phyloP scores from a whole-genome alignment of 2,888 invertebrate genomes.

The Sclerodermus sp. region DNA sequence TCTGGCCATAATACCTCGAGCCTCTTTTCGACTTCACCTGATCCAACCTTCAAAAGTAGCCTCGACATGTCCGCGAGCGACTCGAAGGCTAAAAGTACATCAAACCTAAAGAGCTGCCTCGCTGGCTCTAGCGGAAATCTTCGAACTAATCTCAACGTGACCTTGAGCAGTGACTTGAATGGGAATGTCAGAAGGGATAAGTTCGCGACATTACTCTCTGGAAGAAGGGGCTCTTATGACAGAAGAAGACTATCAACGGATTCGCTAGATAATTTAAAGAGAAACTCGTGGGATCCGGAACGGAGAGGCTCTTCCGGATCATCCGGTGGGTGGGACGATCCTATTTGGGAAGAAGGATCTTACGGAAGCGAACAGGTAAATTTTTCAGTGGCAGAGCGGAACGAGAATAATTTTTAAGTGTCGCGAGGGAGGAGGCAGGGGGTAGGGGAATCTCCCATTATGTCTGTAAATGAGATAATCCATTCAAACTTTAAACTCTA shows the following conservation, averaged over 20 bases:
- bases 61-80: conserved; percentile 56
- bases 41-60: conserved; percentile 59
- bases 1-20: conserved; percentile 34
- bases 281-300: conserved; percentile 71
- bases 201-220: conserved; percentile 15
- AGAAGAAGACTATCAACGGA: conserved; percentile 67
- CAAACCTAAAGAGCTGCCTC: conserved; percentile 46
- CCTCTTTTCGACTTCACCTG: conserved; percentile 31
- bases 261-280: conserved; percentile 69
- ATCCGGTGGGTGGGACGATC: conserved; percentile 63
- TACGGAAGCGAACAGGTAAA: conserved; percentile 23
- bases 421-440: no score
- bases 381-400: no score
- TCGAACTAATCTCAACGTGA: conserved; percentile 45
- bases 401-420: no score
- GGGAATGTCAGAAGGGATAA: conserved; percentile 41
- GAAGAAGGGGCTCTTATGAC: conserved; percentile 60
- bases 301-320: conserved; percentile 68
- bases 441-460: no score
- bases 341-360: conserved; percentile 63
- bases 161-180: conserved; percentile 47
- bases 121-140: conserved; percentile 45
- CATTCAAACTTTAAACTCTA: no score
- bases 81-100: conserved; percentile 27
- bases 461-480: no score